Conservation (phyloP, 2,888 invertebrate species). For the Nomada ruficornis region DNA sequence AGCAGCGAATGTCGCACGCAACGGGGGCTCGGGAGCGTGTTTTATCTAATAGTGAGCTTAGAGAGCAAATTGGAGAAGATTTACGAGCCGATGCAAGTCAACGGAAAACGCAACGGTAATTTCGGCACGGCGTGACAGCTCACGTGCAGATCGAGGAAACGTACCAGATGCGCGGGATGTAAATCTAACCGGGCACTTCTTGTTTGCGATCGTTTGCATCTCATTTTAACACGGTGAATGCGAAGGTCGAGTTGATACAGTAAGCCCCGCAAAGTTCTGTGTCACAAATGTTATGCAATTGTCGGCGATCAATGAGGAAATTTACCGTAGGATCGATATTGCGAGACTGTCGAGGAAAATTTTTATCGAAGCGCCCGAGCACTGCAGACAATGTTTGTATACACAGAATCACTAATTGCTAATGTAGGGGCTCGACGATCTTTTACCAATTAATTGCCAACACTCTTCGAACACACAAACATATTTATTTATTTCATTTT, state of each 20-base stretch:
- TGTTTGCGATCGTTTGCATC: constrained; percentile 25
- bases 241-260: constrained; percentile 1
- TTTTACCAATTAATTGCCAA: too few species aligned
- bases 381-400: neutral
- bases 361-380: neutral
- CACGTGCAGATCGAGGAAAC: neutral
- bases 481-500: too few species aligned
- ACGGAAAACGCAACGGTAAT: neutral
- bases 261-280: constrained; percentile 1
- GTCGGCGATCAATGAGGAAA: neutral
- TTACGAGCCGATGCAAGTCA: neutral
- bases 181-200: constrained; percentile 11
- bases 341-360: neutral
- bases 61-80: too few species aligned
- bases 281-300: constrained; percentile 4
- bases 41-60: too few species aligned
- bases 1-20: too few species aligned
- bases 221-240: constrained; percentile 6
- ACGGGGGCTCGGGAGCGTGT: too few species aligned
- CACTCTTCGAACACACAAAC: too few species aligned
- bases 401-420: too few species aligned
- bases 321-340: constrained; percentile 6
- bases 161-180: constrained; percentile 2
- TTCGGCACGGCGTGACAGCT: neutral
- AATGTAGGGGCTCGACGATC: too few species aligned